Conservation (phyloP, 2,888 invertebrate species). For the Linnaemya vulpina region DNA sequence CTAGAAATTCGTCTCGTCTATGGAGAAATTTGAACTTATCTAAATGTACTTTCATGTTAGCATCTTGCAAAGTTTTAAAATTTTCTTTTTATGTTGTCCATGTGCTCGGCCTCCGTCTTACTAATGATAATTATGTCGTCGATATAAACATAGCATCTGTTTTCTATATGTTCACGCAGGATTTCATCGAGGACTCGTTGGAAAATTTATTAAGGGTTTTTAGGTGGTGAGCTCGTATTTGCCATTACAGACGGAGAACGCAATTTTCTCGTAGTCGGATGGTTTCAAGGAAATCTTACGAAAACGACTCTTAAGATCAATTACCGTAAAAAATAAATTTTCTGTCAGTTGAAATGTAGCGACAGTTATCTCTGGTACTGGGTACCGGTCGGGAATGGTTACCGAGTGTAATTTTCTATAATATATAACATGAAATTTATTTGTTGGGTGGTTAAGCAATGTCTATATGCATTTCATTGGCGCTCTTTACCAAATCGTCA, state of each 20-base stretch:
- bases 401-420: not conserved
- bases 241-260: not conserved
- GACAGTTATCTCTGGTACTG: constrained; percentile 7
- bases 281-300: not conserved
- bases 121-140: too few species aligned
- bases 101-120: too few species aligned
- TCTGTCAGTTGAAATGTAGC: not conserved
- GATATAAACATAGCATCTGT: not conserved
- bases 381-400: constrained; percentile 1
- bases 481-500: too few species aligned
- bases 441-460: too few species aligned
- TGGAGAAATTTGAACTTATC: too few species aligned
- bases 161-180: not conserved
- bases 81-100: too few species aligned
- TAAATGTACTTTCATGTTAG: too few species aligned
- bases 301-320: constrained; percentile 3
- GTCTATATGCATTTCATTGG: too few species aligned
- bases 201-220: not conserved
- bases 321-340: not conserved
- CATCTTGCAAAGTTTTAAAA: too few species aligned
- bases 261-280: not conserved
- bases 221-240: constrained; percentile 19
- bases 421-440: too few species aligned
- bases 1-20: too few species aligned
- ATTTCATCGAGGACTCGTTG: not conserved